phyloP scores from a whole-genome alignment of 2,888 invertebrate species.

The Leucophora obtusa region DNA sequence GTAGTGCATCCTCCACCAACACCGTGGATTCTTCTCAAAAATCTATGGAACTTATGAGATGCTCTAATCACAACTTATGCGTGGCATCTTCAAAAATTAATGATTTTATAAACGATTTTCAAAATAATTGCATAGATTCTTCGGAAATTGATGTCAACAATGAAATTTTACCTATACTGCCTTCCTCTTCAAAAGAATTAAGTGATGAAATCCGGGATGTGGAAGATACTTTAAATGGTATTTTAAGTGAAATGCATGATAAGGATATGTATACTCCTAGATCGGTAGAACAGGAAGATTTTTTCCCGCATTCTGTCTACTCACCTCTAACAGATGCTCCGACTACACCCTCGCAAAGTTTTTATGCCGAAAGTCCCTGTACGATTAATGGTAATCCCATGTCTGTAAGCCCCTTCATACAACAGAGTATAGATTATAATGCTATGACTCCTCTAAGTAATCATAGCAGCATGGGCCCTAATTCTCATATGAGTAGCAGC shows the following conservation, averaged over 20 bases:
- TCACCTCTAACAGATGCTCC: constrained; percentile 69
- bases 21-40: constrained; percentile 4
- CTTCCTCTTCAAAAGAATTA: constrained; percentile 45
- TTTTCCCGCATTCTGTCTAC: constrained; percentile 72
- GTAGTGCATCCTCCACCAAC: constrained; percentile 5
- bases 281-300: constrained; percentile 70
- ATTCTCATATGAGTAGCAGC: constrained; percentile 17
- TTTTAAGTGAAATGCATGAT: constrained; percentile 75
- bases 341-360: constrained; percentile 60
- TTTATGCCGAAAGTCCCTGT: constrained; percentile 64
- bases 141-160: constrained; percentile 47
- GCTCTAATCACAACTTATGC: constrained; percentile 6
- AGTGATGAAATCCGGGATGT: constrained; percentile 72
- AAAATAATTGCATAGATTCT: constrained; percentile 70
- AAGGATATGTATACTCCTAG: constrained; percentile 73
- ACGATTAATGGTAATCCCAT: constrained; percentile 61
- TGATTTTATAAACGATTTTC: constrained; percentile 74
- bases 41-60: constrained; percentile 15
- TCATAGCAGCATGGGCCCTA: constrained; percentile 55
- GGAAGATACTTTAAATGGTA: constrained; percentile 73
- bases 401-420: constrained; percentile 65
- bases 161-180: constrained; percentile 29
- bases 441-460: constrained; percentile 60
- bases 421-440: constrained; percentile 60
- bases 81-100: constrained; percentile 64